Conservation (phyloP, 2,888 invertebrate species). For the Notodonta ziczac region DNA sequence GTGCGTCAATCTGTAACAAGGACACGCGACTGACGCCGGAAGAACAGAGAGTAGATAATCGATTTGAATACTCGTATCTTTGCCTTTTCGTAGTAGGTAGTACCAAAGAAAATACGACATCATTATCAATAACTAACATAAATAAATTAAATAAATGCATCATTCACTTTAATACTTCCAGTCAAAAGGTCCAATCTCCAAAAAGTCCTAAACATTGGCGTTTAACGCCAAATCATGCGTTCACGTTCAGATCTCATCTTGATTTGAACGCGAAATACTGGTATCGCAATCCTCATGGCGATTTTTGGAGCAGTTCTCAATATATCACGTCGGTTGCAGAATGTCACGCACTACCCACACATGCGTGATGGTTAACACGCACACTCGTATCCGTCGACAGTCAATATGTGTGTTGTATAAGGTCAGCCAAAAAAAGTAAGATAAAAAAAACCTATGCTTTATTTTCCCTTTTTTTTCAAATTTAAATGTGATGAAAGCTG, state of each 20-base stretch:
- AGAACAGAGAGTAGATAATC: no score
- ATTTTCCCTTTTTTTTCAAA: no score
- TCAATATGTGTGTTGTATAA: constrained; percentile 64
- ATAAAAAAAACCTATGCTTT: neutral
- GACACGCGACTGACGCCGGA: no score
- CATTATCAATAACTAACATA: no score
- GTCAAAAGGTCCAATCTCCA: neutral
- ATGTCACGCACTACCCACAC: constrained; percentile 69
- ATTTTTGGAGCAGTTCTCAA: constrained; percentile 80
- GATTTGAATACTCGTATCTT: no score
- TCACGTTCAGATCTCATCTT: neutral
- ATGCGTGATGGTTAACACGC: constrained; percentile 49
- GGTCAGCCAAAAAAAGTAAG: constrained; percentile 51
- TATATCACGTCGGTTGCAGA: constrained; percentile 80
- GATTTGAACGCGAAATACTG: constrained; percentile 19
- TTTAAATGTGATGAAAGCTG: no score
- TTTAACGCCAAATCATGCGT: neutral
- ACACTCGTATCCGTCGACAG: constrained; percentile 63
- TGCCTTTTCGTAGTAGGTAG: no score
- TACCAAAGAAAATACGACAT: no score
- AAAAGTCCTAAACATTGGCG: neutral
- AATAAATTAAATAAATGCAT: no score
- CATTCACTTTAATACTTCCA: no score
- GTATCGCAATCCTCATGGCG: constrained; percentile 56
- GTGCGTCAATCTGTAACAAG: no score